Percentiles rank a stretch among this genome's conserved stretches.
Evolutionary conservation across 2,113 vertebrate species (phyloP).

Genomic region (Paracanthobrama guichenoti): DNA sequence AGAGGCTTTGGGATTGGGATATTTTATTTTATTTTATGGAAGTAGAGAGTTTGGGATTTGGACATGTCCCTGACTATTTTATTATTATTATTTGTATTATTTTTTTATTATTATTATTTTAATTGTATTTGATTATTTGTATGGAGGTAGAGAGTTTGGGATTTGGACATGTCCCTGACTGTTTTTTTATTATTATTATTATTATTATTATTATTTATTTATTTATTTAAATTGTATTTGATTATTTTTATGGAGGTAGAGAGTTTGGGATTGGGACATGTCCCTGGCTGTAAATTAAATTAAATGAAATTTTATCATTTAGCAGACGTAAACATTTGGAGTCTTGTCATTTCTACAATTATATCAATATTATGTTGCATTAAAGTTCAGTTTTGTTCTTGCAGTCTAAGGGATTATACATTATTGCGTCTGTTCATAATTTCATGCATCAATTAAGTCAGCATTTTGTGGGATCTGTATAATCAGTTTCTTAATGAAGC

Average conservation of each 20-base stretch:
- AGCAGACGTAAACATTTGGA: background rate
- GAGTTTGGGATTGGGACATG: too few relatives aligned
- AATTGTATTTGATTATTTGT: too few relatives aligned
- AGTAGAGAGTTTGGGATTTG: too few relatives aligned
- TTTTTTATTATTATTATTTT: too few relatives aligned
- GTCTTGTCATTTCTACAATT: background rate
- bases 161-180: too few relatives aligned
- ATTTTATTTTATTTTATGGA: background rate
- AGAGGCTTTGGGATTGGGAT: too few relatives aligned
- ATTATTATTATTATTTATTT: background rate
- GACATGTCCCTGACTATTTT: background rate
- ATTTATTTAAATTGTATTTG: too few relatives aligned
- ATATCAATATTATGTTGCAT: background rate
- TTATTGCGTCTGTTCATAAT: background rate
- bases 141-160: too few relatives aligned
- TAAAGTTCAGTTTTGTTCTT: background rate
- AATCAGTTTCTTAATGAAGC: constrained; percentile 28
- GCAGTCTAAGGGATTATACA: background rate
- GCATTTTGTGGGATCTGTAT: constrained; percentile 14
- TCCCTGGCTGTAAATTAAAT: too few relatives aligned
- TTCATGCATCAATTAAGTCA: constrained; percentile 4
- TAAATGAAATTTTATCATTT: background rate
- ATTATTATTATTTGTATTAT: too few relatives aligned
- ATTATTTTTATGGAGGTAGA: background rate
- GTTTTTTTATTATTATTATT: too few relatives aligned